Conservation (phyloP, 2,888 invertebrate species). For the Temnothorax ravouxi region DNA sequence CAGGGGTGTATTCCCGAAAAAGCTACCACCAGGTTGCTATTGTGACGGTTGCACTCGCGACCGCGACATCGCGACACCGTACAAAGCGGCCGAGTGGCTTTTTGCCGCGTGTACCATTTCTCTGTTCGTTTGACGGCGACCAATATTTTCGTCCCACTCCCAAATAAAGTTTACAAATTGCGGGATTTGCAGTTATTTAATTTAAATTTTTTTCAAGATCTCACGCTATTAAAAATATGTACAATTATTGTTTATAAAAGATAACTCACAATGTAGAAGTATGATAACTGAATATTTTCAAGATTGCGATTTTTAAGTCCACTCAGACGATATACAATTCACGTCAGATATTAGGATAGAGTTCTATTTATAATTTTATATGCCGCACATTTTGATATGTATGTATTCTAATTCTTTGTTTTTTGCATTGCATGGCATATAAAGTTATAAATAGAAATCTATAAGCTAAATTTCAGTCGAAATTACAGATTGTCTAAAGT, state of each 20-base stretch:
- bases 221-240: not conserved
- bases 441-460: conserved; percentile 7
- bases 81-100: not conserved
- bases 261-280: not conserved
- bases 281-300: not conserved
- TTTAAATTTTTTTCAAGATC: not conserved
- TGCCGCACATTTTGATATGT: not conserved
- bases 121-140: not conserved
- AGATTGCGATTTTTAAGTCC: not conserved
- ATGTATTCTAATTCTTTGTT: not conserved
- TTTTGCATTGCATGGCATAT: not conserved
- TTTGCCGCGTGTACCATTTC: not conserved
- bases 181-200: not conserved
- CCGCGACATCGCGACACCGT: not conserved
- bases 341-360: not conserved
- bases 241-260: not conserved
- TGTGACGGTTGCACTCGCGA: not conserved
- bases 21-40: conserved; percentile 16
- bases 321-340: not conserved
- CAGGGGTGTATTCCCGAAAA: conserved; percentile 51
- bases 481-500: not conserved
- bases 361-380: conserved; percentile 3
- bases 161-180: not conserved
- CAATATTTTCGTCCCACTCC: not conserved
- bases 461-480: not conserved